Base-by-base conservation (phyloP, 2,888 invertebrate species). In the Parnassius glacialis region DNA sequence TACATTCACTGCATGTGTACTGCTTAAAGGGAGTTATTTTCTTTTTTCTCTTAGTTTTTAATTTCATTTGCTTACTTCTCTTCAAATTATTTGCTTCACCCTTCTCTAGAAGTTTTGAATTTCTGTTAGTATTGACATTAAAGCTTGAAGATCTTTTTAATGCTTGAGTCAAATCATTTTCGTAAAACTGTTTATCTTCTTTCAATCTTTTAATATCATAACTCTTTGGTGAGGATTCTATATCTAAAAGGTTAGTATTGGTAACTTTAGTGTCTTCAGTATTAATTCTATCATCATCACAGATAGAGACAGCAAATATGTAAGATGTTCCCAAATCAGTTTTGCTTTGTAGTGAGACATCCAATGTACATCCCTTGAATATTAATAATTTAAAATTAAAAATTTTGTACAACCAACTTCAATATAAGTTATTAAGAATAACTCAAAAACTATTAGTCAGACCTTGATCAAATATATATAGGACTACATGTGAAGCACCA, bases 41-140 rank as follows among this genome's bases (percentile, higher is more conserved):
- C 42, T 48, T 59, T 53, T 54, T 59, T 25, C 51, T 57, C 51
- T 52, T 58, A 42, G 44, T 52, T 52, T 25, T 58, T n/a, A 52
- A 10, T 54, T 42, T 59, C 52, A 34, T 52, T 34, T 41, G 45
- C 52, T 52, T 59, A 13, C 2, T 52, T n/a, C 11, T 59, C 2
- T 47, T 53, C 13, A 43, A 9, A 11, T 12, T 25, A 45, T 12
- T 20, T 3, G 12, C 13, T 41, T 9, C 12, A 16, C 11, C n/a
- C 16, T 47, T 3, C 3, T 11, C 45, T 52, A 11, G 43, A 43
- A 43, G 43, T 43, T 3, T 43, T 43, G 43, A 43, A 43, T 10
- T 9, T 43, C 10, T 43, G 9, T 11, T 11, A 43, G 11, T 11
- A 43, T 43, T 43, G 0, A 11, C 10, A 11, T 43, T 10, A 11